A percentile compares a stretch with the other conserved stretches of the same genome.
Conservation (phyloP, 2,888 invertebrate species). For the Rotaria socialis region DNA sequence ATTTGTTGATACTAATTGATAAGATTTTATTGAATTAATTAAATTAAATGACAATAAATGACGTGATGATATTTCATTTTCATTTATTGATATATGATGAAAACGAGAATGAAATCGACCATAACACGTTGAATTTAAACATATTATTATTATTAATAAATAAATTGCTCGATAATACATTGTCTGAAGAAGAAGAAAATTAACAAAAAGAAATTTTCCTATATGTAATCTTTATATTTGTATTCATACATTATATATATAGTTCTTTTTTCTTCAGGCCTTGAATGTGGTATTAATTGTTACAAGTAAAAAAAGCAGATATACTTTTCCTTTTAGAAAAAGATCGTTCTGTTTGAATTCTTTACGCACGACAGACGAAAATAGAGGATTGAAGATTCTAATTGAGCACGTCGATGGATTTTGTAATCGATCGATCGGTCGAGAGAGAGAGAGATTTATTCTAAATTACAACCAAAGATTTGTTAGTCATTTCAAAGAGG, state of each 20-base stretch:
- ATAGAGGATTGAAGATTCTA: background rate
- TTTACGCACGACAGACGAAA: background rate
- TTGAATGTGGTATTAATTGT: background rate
- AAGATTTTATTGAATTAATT: background rate
- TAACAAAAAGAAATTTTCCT: too few species aligned
- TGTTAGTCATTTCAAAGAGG: background rate
- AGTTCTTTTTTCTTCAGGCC: background rate
- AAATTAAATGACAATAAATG: background rate
- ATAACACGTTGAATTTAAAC: background rate
- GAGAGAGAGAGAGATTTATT: background rate
- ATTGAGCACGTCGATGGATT: background rate
- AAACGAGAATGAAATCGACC: background rate
- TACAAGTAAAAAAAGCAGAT: background rate
- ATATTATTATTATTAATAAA: background rate
- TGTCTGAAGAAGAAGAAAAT: background rate
- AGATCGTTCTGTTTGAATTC: background rate
- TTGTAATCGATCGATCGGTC: background rate
- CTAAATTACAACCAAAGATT: background rate
- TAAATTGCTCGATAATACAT: background rate
- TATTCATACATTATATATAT: too few species aligned
- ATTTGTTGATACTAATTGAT: slow-evolving; percentile 30
- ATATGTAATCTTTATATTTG: too few species aligned
- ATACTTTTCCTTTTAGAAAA: background rate
- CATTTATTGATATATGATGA: slow-evolving; percentile 23
- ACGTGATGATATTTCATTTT: background rate